Evolutionary conservation across 1,140 invertebrate species (phyloP).

Genomic region (Apis laboriosa): DNA sequence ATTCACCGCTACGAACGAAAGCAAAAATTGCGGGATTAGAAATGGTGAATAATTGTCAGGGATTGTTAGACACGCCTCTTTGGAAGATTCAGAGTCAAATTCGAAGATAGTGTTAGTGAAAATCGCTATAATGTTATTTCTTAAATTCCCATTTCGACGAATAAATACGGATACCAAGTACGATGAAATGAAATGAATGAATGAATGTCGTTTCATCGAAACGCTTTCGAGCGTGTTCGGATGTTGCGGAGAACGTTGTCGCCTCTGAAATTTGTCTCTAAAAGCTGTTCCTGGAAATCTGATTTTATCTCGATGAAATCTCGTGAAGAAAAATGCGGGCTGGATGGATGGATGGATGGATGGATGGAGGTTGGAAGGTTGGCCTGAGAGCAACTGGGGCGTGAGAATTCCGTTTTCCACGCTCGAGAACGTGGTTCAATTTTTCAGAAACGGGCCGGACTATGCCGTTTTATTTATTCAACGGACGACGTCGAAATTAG

Average conservation of each 20-base stretch:
- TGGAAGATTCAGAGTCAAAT: no score
- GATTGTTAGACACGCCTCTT: no score
- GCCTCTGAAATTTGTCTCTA: not conserved
- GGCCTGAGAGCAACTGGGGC: slow-evolving; percentile 10
- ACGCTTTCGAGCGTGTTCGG: no score
- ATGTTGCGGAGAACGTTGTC: no score
- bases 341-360: not conserved
- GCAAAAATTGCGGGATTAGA: not conserved
- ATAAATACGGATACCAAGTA: no score
- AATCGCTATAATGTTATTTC: no score
- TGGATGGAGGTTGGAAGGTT: no score
- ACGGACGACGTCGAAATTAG: slow-evolving; percentile 22
- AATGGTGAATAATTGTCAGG: no score
- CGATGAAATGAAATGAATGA: no score
- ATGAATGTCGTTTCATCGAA: no score
- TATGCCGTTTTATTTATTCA: slow-evolving; percentile 38
- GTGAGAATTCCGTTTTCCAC: slow-evolving; percentile 40
- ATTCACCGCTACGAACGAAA: not conserved
- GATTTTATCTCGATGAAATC: not conserved
- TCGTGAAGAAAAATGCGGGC: not conserved
- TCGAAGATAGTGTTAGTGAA: no score
- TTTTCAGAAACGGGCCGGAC: slow-evolving; percentile 17
- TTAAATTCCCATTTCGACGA: no score
- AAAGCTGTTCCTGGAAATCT: not conserved
- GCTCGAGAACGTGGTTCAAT: slow-evolving; percentile 30